Percentiles rank a stretch among this genome's conserved stretches.
These are phyloP conservation scores for Epistrophe grossulariae DNA, from an alignment of 2,888 invertebrate genomes.

Conservation along the genomic window DNA sequence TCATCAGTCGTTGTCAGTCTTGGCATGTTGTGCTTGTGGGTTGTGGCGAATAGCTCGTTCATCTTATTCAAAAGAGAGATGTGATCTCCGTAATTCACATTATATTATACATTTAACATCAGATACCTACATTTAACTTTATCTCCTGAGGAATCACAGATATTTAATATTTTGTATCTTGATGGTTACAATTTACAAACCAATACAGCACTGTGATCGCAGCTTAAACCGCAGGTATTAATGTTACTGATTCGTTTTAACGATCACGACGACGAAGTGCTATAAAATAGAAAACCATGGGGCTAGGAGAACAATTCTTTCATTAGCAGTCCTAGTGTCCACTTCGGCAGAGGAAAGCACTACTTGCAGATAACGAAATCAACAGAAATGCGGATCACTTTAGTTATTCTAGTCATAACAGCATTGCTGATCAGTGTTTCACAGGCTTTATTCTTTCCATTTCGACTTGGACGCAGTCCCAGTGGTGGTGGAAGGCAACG, in stretches of 20 bases:
- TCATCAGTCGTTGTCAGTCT: slow-evolving; percentile 22
- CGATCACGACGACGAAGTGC: neutral
- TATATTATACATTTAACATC: neutral
- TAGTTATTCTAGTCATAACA: slow-evolving; percentile 51
- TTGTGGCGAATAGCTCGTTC: slow-evolving; percentile 39
- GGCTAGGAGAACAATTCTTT: slow-evolving; percentile 64
- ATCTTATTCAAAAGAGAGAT: slow-evolving; percentile 55
- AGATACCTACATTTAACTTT: neutral
- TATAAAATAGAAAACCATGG: slow-evolving; percentile 62
- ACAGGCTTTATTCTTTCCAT: slow-evolving; percentile 51
- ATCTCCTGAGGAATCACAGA: slow-evolving; percentile 45
- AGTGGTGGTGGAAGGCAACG: slow-evolving; percentile 67
- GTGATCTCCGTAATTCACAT: slow-evolving; percentile 69
- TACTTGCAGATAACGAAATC: neutral
- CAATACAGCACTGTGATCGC: slow-evolving; percentile 1
- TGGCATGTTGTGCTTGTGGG: slow-evolving; percentile 22
- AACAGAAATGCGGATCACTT: slow-evolving; percentile 46
- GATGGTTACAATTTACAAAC: slow-evolving; percentile 48
- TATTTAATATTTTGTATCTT: slow-evolving; percentile 44
- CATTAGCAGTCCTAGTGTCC: slow-evolving; percentile 53
- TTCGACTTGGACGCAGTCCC: slow-evolving; percentile 30
- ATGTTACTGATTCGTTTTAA: slow-evolving; percentile 5
- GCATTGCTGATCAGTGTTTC: slow-evolving; percentile 46
- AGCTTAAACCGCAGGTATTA: slow-evolving; percentile 43
- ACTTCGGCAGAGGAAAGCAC: slow-evolving; percentile 47